These are phyloP conservation scores for Thymelicus lineola DNA, from an alignment of 2,888 invertebrate genomes.

Conservation along the genomic window DNA sequence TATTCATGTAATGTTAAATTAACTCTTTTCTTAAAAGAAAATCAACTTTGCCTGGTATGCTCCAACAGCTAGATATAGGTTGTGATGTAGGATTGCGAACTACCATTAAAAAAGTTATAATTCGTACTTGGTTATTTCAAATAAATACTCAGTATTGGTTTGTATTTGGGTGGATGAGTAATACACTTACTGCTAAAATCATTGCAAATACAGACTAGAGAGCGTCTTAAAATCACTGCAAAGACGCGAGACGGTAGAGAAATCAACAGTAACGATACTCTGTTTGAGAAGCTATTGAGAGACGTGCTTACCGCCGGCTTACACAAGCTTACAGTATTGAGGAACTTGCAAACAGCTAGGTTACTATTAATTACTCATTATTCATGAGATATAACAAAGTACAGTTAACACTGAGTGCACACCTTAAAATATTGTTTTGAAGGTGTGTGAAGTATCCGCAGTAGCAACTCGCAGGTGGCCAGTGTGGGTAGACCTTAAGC, in stretches of 20 bases:
- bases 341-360: background rate
- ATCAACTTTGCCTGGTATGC: no score
- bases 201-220: background rate
- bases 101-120: no score
- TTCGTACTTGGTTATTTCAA: background rate
- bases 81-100: no score
- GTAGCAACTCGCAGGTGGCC: no score
- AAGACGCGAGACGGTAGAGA: background rate
- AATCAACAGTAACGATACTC: background rate
- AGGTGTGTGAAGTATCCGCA: no score
- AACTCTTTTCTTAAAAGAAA: no score
- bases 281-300: conserved; percentile 18
- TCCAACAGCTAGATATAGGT: no score
- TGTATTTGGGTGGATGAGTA: background rate
- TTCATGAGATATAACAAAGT: background rate
- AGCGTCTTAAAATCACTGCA: background rate
- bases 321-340: background rate
- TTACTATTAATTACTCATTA: background rate
- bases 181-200: background rate
- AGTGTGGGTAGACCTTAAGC: no score
- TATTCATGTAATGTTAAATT: no score
- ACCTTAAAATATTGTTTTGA: no score
- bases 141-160: background rate
- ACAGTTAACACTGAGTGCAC: background rate
- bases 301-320: background rate